Evolutionary conservation across 2,797 vertebrate species (phyloP), one percentile per base, ranked within the genome.

Genomic region (Scolopax bukidnonensis): DNA sequence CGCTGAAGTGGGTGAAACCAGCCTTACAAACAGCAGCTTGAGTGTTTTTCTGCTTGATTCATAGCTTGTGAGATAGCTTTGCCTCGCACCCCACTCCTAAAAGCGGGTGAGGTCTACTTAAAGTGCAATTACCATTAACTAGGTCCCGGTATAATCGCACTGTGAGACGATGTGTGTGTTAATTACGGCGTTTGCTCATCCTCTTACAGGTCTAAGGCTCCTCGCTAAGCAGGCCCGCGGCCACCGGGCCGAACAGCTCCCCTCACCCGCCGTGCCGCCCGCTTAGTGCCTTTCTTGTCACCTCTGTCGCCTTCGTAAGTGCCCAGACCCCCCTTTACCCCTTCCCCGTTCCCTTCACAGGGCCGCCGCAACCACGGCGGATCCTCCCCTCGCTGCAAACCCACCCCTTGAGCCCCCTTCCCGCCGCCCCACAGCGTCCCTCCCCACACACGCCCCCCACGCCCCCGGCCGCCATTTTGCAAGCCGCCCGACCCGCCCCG

Each of bases 281-380:
- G 12, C 28, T 25, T 9, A 6, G 23, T 2, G 32, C 2, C 41
- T 50, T 33, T 0, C 1, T 2, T 17, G 7, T 9, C 71, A 25
- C 5, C 19, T 20, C 38, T 1, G 3, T 32, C 20, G 4, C 48
- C 48, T 27, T 3, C 1, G 1, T 1, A 18, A 4, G 12, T 41
- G 41, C 41, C 7, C 41, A 7, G 41, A 16, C 16, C 16, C 41
- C 13, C 23, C 14, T 25, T 41, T 41, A 4, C 41, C 41, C 41
- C 41, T 41, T 12, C 13, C 9, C 30, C 1, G 3, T 1, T 4
- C 25, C 45, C 43, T 3, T 7, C 48, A 6, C 33, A 14, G 32
- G 24, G 30, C 11, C 47, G 7, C 43, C 16, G 8, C 1, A 1
- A 3, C 5, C 32, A 25, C 1, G 4, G 0, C 1, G 0, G 1